These are phyloP conservation scores for Mastacembelus armatus DNA, from an alignment of 2,797 vertebrate species.

Conservation along the genomic window DNA sequence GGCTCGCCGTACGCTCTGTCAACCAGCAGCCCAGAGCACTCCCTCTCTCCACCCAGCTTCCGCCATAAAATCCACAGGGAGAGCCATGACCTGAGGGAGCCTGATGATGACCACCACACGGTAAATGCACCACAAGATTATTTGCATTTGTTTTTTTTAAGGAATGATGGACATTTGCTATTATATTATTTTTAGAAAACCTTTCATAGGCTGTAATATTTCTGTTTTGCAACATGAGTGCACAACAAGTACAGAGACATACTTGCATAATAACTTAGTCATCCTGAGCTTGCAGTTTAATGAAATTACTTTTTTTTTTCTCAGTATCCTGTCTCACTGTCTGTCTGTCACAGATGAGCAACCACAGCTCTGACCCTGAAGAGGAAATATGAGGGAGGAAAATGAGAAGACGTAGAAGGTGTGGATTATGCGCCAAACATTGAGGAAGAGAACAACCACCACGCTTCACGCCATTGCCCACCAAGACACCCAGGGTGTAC, in stretches of 20 bases:
- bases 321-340: slow-evolving; percentile 19
- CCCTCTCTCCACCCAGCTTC: slow-evolving; percentile 78
- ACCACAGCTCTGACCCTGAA: slow-evolving; percentile 82
- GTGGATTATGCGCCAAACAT: slow-evolving; percentile 73
- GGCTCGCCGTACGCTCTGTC: slow-evolving; percentile 78
- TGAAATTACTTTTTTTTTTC: slow-evolving; percentile 48
- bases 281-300: slow-evolving; percentile 47
- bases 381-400: slow-evolving; percentile 80
- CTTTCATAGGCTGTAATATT: neutral
- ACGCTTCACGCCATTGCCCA: too few relatives aligned
- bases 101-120: slow-evolving; percentile 75
- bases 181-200: neutral
- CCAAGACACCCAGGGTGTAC: slow-evolving; percentile 36
- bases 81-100: slow-evolving; percentile 76
- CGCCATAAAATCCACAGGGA: slow-evolving; percentile 77
- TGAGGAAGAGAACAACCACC: slow-evolving; percentile 70
- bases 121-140: slow-evolving; percentile 52
- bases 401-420: slow-evolving; percentile 36
- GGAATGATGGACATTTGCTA: too few relatives aligned
- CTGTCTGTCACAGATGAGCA: slow-evolving; percentile 77
- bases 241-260: slow-evolving; percentile 1
- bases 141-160: too few relatives aligned
- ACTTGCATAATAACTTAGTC: slow-evolving; percentile 29
- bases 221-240: neutral
- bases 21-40: slow-evolving; percentile 82